Evolutionary conservation across 1,140 invertebrate genomes (phyloP), one percentile per base, ranked within the genome.

Genomic region (Phthorimaea operculella): DNA sequence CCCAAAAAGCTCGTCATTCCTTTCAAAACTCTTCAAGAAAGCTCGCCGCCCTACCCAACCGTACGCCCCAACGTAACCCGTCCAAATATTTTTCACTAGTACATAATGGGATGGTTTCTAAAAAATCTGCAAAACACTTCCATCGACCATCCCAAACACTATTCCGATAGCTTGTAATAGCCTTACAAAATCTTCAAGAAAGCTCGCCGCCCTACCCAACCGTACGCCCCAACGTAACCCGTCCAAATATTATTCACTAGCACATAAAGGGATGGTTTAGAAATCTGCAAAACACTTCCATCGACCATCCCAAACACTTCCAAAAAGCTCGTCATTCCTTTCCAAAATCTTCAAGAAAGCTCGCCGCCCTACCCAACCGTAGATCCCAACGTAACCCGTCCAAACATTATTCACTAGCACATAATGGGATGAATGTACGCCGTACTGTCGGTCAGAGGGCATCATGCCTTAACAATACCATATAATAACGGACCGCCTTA

Each of bases 391-490:
- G 57, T 47, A 62, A 57, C 50, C 60, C 57, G 52, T 57, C 52
- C 58, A 55, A 63, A 58, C 57, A 55, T 75, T 70, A 77, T 77
- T 77, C 74, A 82, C 67, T 73, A 75, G 72, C 64, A 63, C 64
- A 76, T 77, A 82, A 79, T 77, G 64, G 74, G 66, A 76, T 67
- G 72, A 72, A 76, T 79, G 71, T 79, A 79, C 77, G 76, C 72
- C 60, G 63, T 66, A 69, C 64, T 68, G 74, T 79, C 74, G 79
- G 77, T 78, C 79, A 82, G 68, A 58, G 59, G 72, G 60, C 66
- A 63, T 54, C 52, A 68, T 57, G 21, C 21, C 21, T 28, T 28
- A 28, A 79, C 73, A 80, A 76, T 76, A 74, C 73, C 71, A 73
- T 56, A 58, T 67, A 65, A 70, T 67, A 63, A 60, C 50, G 1